Base-by-base conservation (phyloP, 2,113 vertebrate genomes). In the Urocolius indicus region DNA sequence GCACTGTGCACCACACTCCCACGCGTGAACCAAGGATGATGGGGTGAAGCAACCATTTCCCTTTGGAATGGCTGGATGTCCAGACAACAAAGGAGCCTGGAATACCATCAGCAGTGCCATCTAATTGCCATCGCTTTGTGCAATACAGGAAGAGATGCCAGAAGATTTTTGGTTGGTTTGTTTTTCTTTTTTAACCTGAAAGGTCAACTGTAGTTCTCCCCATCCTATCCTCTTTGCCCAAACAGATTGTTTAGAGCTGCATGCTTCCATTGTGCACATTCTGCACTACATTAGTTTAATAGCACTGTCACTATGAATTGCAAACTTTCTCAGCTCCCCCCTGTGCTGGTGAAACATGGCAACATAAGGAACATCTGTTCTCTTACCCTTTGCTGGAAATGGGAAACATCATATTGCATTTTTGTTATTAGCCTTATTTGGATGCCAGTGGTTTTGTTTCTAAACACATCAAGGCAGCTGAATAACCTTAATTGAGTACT, bases 361-460 rank as follows among this genome's bases (percentile, higher is more conserved):
- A 93, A 89, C 96, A 93, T 94, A 94, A 94, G 91, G 95, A 95
- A 95, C 96, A 97, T 96, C 96, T 97, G 96, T 92, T 96, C 89
- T 74, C 93, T 87, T 96, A 87, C 88, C 90, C 96, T 94, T 93
- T 93, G 95, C 94, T 97, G 92, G 85, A 96, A 97, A 97, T 95
- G 96, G 87, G 94, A 95, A 96, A 58, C 90, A 95, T 94, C 87
- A 80, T 92, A 94, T 63, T 96, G 95, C 93, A 94, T 95, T 94
- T 97, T 95, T 95, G 96, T 92, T 96, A 97, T 96, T 96, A 96
- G 91, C 90, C 92, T 95, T 95, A 95, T 96, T 96, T 96, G 95
- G 97, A 97, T 96, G 95, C 95, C 96, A 95, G 93, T 93, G 93
- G 95, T 95, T 97, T 96, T 97, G 96, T 95, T 96, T 96, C 96